phyloP scores from a whole-genome alignment of 2,888 invertebrate genomes.

The Crocallis elinguaria region DNA sequence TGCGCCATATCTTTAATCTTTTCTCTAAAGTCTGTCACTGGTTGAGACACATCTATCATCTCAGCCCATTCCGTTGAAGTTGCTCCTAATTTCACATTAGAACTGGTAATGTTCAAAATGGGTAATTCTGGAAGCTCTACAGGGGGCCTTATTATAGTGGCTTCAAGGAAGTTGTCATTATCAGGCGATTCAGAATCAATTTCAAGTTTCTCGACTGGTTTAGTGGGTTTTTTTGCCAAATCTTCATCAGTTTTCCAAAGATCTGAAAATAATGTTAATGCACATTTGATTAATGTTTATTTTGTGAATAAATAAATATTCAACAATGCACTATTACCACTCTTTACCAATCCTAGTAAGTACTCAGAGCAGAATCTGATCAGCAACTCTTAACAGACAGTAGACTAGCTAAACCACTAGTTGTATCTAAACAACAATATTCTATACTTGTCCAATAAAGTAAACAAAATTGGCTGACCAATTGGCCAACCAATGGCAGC shows the following conservation, averaged over 20 bases:
- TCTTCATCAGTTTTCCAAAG: slow-evolving; percentile 77
- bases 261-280: slow-evolving; percentile 45
- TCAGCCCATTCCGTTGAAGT: slow-evolving; percentile 94
- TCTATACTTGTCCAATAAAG: too few species aligned
- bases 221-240: slow-evolving; percentile 45
- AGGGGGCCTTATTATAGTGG: slow-evolving; percentile 66
- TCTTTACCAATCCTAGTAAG: too few species aligned
- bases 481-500: too few species aligned
- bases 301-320: too few species aligned
- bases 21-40: slow-evolving; percentile 92
- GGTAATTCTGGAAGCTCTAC: slow-evolving; percentile 82
- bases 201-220: slow-evolving; percentile 46
- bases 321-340: too few species aligned
- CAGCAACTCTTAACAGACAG: too few species aligned
- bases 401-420: too few species aligned
- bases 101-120: slow-evolving; percentile 88
- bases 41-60: slow-evolving; percentile 91
- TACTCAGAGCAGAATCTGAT: too few species aligned
- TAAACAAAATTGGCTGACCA: too few species aligned
- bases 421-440: too few species aligned
- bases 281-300: too few species aligned
- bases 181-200: slow-evolving; percentile 49
- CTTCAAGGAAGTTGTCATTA: slow-evolving; percentile 71
- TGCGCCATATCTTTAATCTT: slow-evolving; percentile 93
- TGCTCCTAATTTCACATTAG: slow-evolving; percentile 65